Evolutionary conservation across 2,888 invertebrate genomes (phyloP), one percentile per base, ranked within the genome.

Genomic region (Morpho achilles): DNA sequence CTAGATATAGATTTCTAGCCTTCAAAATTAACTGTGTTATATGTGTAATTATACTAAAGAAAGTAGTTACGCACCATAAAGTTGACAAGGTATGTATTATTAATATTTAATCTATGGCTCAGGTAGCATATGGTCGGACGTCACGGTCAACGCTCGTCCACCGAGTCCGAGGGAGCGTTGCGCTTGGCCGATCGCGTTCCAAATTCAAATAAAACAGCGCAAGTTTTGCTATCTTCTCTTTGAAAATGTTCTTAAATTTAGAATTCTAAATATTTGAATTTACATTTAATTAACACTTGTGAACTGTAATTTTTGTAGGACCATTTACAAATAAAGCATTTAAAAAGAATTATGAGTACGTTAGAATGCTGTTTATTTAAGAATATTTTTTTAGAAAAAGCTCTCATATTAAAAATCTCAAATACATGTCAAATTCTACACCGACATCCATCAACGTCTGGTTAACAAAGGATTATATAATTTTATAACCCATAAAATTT

Each of bases 101-200:
- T 57, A 47, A 55, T 60, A 60, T 56, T 60, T 53, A 53, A 53
- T 63, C 58, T 68, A 60, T 66, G 63, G 63, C 49, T 61, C 60
- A 63, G 61, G 69, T 68, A 64, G 69, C 71, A 73, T 73, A 74
- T 69, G 70, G 68, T 63, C 63, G 59, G 54, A 48, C 69, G 73
- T 74, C 69, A 72, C 75, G 76, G 76, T 76, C 75, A 75, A 62
- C 67, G 74, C 44, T 8, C 70, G 72, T 65, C 71, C 74, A 68
- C 65, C 67, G 66, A 67, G 69, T 64, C 65, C 66, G 70, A 64
- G 68, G 72, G 65, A 63, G 67, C 56, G 70, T 57, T 64, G 57
- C 63, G 71, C 68, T 67, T 63, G 58, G 70, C 60, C 63, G 67
- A 56, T 48, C 44, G 10, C 50, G 70, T 62, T 67, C 69, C 67